phyloP scores from a whole-genome alignment of 2,113 vertebrate genomes.

The Pycnonotus jocosus region DNA sequence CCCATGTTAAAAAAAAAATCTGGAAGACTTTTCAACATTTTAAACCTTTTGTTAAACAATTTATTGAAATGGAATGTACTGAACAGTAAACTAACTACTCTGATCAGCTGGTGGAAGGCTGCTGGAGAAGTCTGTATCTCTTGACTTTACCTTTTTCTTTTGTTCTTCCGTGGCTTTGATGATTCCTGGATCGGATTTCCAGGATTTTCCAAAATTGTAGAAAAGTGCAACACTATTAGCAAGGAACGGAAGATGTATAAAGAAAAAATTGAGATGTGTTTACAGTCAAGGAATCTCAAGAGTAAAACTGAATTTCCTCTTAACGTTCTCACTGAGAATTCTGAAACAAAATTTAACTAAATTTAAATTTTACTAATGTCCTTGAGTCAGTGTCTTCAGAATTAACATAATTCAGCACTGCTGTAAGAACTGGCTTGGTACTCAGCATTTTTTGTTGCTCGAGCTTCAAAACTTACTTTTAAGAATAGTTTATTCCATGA shows the following conservation, averaged over 20 bases:
- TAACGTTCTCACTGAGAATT: background rate
- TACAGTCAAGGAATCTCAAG: conserved; percentile 82
- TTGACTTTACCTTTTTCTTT: conserved; percentile 91
- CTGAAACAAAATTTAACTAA: background rate
- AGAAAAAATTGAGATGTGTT: conserved; percentile 91
- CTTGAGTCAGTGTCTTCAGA: background rate
- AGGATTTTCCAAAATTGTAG: conserved; percentile 99
- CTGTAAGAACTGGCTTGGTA: background rate
- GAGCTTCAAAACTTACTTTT: background rate
- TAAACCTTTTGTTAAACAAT: background rate
- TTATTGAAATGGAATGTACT: background rate
- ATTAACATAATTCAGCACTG: background rate
- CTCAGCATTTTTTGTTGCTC: background rate
- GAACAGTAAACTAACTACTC: background rate
- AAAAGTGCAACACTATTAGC: conserved; percentile 92
- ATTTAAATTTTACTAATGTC: background rate
- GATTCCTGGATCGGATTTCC: conserved; percentile 98
- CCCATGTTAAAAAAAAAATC: background rate
- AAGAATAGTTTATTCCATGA: background rate
- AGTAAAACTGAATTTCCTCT: background rate
- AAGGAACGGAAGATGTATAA: conserved; percentile 94
- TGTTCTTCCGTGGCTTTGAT: conserved; percentile 99
- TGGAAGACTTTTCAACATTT: background rate
- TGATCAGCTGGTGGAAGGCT: background rate
- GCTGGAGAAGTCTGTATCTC: background rate